Evolutionary conservation across 35 echinoderm and acorn worm species (phyloP).

Genomic region (Lytechinus variegatus): DNA sequence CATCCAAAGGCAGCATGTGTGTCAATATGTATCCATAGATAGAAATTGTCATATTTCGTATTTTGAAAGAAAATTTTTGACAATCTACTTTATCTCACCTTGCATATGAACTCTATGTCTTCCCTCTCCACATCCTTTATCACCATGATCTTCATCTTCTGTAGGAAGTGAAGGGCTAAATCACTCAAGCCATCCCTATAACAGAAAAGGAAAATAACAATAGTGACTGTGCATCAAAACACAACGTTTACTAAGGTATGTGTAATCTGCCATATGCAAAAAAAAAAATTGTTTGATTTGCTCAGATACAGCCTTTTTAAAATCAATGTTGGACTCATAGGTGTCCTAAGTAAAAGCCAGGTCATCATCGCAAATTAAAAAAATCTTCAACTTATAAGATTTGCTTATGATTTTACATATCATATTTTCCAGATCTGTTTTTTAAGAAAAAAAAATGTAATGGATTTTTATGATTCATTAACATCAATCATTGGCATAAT

Average conservation of each 20-base stretch:
- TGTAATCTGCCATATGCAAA: background rate
- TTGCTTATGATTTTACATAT: too few species aligned
- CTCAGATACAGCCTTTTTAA: conserved; percentile 1
- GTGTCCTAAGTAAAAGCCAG: background rate
- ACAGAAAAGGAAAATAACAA: background rate
- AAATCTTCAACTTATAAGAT: background rate
- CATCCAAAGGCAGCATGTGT: background rate
- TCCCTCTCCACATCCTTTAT: conserved; percentile 92
- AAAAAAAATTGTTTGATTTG: background rate
- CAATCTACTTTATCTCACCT: conserved; percentile 60
- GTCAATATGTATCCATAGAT: background rate
- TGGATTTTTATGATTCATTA: background rate
- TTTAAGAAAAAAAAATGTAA: background rate
- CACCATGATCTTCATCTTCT: conserved; percentile 99
- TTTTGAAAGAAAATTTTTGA: background rate
- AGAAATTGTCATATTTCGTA: too few species aligned
- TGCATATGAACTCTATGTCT: conserved; percentile 93
- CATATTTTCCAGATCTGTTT: background rate
- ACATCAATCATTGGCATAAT: too few species aligned
- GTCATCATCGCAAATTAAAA: background rate
- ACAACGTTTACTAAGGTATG: background rate
- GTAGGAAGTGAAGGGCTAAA: conserved; percentile 84
- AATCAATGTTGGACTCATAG: background rate
- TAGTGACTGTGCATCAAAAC: background rate
- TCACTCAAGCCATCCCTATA: conserved; percentile 92